Conservation (phyloP, 2,797 vertebrate species). For the Paguma larvata region DNA sequence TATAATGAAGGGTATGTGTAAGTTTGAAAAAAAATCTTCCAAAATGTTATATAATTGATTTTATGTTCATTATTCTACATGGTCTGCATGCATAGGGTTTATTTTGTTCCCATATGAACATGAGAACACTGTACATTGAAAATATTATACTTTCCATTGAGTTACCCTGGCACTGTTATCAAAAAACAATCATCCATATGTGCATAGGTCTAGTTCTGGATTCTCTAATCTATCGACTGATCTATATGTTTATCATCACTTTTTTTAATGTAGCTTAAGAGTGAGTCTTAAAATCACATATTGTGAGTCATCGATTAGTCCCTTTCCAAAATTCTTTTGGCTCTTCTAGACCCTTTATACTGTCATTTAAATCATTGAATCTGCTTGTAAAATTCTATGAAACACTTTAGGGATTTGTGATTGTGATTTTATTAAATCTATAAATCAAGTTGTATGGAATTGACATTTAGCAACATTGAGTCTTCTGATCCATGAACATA, state of each 20-base stretch:
- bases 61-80: background rate
- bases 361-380: background rate
- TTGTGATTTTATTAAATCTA: slow-evolving; percentile 28
- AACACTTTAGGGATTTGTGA: background rate
- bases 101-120: background rate
- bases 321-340: background rate
- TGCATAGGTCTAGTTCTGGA: background rate
- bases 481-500: background rate
- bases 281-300: background rate
- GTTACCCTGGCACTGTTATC: background rate
- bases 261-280: background rate
- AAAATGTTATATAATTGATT: background rate
- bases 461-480: background rate
- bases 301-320: background rate
- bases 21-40: background rate
- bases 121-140: background rate
- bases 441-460: background rate
- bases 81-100: background rate
- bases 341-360: background rate
- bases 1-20: background rate
- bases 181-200: background rate
- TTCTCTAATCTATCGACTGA: background rate
- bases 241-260: background rate
- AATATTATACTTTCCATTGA: background rate
- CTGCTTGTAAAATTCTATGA: background rate